Evolutionary conservation across 2,888 invertebrate genomes (phyloP), one percentile per base, ranked within the genome.

Genomic region (Seira musarum): DNA sequence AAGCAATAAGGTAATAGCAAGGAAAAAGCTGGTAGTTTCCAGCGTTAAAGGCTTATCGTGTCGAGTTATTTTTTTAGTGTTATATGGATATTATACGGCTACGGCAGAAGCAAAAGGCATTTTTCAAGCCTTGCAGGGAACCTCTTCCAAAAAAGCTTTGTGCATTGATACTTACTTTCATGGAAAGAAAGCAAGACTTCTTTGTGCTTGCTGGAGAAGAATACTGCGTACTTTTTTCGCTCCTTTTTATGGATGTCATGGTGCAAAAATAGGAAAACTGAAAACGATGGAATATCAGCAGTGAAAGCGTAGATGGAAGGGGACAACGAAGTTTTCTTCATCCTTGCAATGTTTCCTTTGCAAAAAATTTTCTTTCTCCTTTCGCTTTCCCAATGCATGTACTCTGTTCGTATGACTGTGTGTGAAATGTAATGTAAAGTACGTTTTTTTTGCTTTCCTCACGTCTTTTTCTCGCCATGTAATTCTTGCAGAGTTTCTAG

Each of bases 231-330:
- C 67, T 78, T 78, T 78, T 57, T 46, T 22, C 17, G 19, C 46
- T 40, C 19, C 61, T 35, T 30, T 66, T 10, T 66, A 19, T 66
- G 22, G 40, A 30, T 8, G 25, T 19, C 25, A 53, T 46, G 60
- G 60, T 15, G 60, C 17, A 60, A 17, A 17, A 60, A n/a, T 60
- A 61, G 65, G 53, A 65, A 19, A 53, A 53, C 57, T 53, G 65
- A 21, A 65, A 61, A 30, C 30, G 49, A 65, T 57, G 24, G 40
- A 67, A 74, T 74, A 74, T 74, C 67, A 60, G 74, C 74, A 74
- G 74, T 74, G 66, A 74, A 70, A 77, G 71, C 69, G 61, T 65
- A 78, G 67, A 60, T 77, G 35, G 70, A 70, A 70, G 40, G 64
- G 2, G 13, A 10, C 46, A 53, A 53, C 64, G 21, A 3, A 61